phyloP scores from a whole-genome alignment of 2,113 vertebrate genomes.

The Carassius carassius region DNA sequence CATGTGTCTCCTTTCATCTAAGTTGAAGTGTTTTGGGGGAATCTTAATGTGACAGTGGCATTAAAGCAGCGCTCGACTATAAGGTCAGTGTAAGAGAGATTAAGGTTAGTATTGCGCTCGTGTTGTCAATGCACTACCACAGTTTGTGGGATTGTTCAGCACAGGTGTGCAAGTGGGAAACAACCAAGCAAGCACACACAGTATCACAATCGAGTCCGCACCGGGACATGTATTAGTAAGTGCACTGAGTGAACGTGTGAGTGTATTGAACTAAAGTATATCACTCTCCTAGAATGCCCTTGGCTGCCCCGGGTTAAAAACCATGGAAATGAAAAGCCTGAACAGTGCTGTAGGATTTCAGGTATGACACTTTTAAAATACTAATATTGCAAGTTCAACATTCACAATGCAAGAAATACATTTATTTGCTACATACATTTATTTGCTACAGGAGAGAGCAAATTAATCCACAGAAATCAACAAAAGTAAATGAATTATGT shows the following conservation, averaged over 20 bases:
- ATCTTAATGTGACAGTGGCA: neutral
- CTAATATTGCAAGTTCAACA: neutral
- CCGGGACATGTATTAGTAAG: neutral
- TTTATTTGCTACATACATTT: neutral
- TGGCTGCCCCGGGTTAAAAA: neutral
- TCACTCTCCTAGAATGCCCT: neutral
- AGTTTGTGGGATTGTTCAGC: neutral
- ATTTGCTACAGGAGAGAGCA: neutral
- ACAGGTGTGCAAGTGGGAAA: neutral
- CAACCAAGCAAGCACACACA: neutral
- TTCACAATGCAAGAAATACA: neutral
- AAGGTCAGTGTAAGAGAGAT: neutral
- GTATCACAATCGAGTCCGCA: neutral
- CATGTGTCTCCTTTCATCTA: neutral
- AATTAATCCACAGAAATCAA: neutral
- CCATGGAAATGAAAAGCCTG: neutral
- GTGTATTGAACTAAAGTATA: neutral
- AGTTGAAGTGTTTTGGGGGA: neutral
- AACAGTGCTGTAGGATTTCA: neutral
- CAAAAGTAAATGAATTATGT: neutral
- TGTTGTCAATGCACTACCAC: neutral
- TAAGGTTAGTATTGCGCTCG: neutral
- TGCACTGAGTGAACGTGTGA: neutral
- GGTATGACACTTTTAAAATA: neutral
- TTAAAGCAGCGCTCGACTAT: neutral